phyloP scores from a whole-genome alignment of 2,797 vertebrate species.

The Taeniopygia guttata region DNA sequence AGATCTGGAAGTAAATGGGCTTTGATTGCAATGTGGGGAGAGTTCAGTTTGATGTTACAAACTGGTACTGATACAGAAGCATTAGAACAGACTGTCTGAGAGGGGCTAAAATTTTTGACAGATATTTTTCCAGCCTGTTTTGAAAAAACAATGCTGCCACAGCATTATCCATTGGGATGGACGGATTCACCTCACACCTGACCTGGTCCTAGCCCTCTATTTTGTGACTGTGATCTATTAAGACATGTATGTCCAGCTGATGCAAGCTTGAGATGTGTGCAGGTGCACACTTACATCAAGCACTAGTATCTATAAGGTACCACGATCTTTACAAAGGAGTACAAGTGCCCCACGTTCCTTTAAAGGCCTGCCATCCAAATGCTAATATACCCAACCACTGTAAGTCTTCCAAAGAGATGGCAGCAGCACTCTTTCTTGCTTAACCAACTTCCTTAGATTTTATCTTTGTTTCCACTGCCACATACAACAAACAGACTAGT shows the following conservation, averaged over 20 bases:
- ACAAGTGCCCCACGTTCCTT: neutral
- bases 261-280: neutral
- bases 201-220: neutral
- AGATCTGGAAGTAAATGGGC: neutral
- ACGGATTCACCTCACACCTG: neutral
- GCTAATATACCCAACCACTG: neutral
- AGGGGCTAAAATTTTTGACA: neutral
- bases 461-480: neutral
- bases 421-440: neutral
- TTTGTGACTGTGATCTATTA: neutral
- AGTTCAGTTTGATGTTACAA: neutral
- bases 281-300: neutral
- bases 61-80: neutral
- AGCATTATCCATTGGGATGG: neutral
- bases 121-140: neutral
- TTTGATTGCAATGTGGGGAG: neutral
- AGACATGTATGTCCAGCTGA: neutral
- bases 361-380: neutral
- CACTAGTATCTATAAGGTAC: neutral
- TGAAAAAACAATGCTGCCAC: neutral
- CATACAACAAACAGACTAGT: neutral
- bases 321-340: neutral
- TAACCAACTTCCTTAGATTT: neutral
- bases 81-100: neutral
- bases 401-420: neutral